Percentiles rank a stretch among this genome's conserved stretches.
Evolutionary conservation across 2,888 invertebrate species (phyloP).

Genomic region (Galeopsomyia nigrocyanea): DNA sequence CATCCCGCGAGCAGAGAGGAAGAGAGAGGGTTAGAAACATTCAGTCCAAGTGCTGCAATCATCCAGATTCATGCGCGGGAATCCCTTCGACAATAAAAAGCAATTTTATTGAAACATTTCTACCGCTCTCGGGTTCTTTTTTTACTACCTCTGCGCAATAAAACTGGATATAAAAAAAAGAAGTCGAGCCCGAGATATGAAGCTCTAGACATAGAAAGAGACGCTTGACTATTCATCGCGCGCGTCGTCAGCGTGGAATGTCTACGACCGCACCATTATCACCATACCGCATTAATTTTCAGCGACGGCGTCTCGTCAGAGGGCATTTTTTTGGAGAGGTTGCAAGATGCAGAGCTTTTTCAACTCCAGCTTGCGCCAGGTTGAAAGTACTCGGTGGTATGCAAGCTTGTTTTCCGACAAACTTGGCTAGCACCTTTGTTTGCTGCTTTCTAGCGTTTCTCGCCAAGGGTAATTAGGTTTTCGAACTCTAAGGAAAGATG

Average conservation of each 20-base stretch:
- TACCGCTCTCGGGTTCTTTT: not conserved
- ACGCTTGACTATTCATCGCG: conserved; percentile 59
- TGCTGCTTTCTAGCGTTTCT: too few species aligned
- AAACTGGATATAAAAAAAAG: conserved; percentile 18
- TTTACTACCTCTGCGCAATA: conserved; percentile 5
- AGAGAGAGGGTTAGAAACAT: conserved; percentile 1
- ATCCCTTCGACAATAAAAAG: conserved; percentile 31
- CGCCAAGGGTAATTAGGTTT: too few species aligned
- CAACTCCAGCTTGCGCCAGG: too few species aligned
- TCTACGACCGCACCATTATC: conserved; percentile 40
- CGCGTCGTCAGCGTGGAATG: conserved; percentile 52
- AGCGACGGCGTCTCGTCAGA: conserved; percentile 13
- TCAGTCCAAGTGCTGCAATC: conserved; percentile 9
- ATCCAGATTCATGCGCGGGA: conserved; percentile 21
- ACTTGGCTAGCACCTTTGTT: too few species aligned
- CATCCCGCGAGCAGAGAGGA: too few species aligned
- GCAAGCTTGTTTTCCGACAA: too few species aligned
- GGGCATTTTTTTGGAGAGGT: not conserved
- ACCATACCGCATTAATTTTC: conserved; percentile 17
- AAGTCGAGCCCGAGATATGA: conserved; percentile 7
- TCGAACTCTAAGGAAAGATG: too few species aligned
- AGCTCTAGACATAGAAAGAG: not conserved
- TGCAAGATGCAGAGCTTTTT: too few species aligned
- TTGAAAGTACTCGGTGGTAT: too few species aligned
- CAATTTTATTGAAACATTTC: conserved; percentile 38